A percentile compares a stretch with the other conserved stretches of the same genome.
phyloP scores from a whole-genome alignment of 2,797 vertebrate genomes.

The Telmatherina bonti region DNA sequence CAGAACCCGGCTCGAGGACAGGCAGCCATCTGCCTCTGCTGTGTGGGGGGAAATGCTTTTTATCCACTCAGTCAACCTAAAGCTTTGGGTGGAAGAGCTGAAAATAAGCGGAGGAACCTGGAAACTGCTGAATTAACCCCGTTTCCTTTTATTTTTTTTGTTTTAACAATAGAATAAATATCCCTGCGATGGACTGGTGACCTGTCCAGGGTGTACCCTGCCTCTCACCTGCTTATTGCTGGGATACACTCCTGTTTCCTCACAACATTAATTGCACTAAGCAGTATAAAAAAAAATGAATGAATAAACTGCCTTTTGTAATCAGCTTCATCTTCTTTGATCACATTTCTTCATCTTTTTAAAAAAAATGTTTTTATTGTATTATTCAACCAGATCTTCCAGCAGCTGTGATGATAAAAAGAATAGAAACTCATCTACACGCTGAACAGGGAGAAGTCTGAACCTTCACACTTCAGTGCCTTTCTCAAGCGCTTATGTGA shows the following conservation, averaged over 20 bases:
- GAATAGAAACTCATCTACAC: constrained; percentile 7
- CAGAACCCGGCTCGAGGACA: too few species aligned
- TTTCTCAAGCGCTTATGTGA: constrained; percentile 28
- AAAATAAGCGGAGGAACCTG: not conserved
- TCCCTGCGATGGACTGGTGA: too few species aligned
- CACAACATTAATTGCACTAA: too few species aligned
- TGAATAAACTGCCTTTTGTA: too few species aligned
- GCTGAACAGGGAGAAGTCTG: constrained; percentile 23
- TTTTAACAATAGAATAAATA: too few species aligned
- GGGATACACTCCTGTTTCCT: too few species aligned
- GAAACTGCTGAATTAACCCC: not conserved
- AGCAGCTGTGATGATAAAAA: constrained; percentile 9
- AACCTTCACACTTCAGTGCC: constrained; percentile 31
- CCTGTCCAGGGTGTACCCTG: too few species aligned
- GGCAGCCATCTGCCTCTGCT: too few species aligned
- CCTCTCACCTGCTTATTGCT: not conserved
- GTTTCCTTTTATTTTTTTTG: not conserved
- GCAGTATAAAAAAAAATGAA: too few species aligned
- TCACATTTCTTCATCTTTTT: not conserved
- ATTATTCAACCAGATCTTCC: constrained; percentile 13
- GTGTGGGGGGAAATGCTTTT: too few species aligned
- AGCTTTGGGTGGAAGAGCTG: too few species aligned
- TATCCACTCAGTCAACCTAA: too few species aligned
- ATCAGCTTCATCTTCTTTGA: not conserved
- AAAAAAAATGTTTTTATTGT: constrained; percentile 1